These are phyloP conservation scores for Alitta virens DNA, from an alignment of 2,888 invertebrate species.

Conservation along the genomic window DNA sequence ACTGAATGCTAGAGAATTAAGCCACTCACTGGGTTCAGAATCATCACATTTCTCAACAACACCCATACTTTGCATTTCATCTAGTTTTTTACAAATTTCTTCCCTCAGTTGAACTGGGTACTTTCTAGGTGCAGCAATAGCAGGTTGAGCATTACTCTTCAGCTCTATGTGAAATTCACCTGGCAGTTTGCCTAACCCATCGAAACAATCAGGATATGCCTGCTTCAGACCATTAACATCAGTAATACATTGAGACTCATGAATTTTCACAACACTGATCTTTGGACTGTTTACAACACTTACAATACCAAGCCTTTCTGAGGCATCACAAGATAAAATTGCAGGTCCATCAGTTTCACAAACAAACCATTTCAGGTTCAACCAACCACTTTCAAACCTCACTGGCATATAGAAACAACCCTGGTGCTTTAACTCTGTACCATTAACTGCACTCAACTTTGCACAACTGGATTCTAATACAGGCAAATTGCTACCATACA, in stretches of 20 bases:
- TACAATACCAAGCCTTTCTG: background rate
- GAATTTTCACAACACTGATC: background rate
- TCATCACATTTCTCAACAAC: too few species aligned
- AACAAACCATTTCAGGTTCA: background rate
- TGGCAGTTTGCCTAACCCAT: conserved; percentile 3
- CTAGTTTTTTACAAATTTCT: conserved; percentile 13
- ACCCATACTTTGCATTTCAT: conserved; percentile 19
- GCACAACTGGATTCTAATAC: background rate
- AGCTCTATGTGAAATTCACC: conserved; percentile 17
- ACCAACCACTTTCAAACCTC: background rate
- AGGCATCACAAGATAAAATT: background rate
- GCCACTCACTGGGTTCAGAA: too few species aligned
- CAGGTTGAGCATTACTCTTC: conserved; percentile 10
- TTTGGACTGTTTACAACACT: background rate
- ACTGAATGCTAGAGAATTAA: too few species aligned
- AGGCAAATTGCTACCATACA: background rate
- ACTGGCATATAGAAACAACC: background rate
- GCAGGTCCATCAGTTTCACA: background rate
- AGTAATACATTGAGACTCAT: background rate
- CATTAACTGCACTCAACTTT: background rate
- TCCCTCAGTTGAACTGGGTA: conserved; percentile 14
- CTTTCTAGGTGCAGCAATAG: conserved; percentile 15
- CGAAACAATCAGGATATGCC: background rate
- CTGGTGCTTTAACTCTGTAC: background rate
- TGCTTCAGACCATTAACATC: background rate